phyloP scores from a whole-genome alignment of 30 jellyfish, hydroid and myxozoan genomes.

The Hydra vulgaris region DNA sequence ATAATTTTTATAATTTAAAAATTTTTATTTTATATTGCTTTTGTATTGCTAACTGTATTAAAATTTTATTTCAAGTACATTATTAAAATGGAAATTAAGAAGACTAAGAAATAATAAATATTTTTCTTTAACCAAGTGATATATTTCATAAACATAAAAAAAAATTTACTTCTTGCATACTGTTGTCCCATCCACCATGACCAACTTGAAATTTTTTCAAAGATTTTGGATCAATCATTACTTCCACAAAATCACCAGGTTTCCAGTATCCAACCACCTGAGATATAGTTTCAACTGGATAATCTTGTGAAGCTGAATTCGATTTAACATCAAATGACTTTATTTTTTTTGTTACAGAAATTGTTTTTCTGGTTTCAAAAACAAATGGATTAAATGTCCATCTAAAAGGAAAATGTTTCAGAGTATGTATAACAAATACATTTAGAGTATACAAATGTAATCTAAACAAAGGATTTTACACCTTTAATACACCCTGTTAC shows the following conservation, averaged over 20 bases:
- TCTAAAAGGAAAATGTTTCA: neutral
- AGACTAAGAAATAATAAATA: no score
- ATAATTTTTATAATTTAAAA: no score
- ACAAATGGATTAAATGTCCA: neutral
- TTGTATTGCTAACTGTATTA: no score
- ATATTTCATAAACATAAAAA: no score
- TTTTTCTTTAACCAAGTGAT: no score
- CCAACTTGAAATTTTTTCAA: neutral
- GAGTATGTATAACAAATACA: neutral
- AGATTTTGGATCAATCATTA: neutral
- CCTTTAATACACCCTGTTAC: no score
- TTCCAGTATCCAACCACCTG: neutral
- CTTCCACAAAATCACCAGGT: neutral
- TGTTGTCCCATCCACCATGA: neutral
- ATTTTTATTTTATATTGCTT: no score
- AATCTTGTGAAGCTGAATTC: neutral
- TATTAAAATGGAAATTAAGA: no score
- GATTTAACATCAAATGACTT: no score
- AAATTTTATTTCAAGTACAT: no score
- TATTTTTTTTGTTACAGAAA: neutral
- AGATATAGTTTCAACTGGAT: neutral
- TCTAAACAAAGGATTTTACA: no score
- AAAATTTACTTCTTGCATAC: neutral
- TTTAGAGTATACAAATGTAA: neutral
- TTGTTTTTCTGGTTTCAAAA: neutral